Percentiles rank a stretch among this genome's conserved stretches.
Evolutionary conservation across 2,113 vertebrate species (phyloP).

Genomic region (Colossoma macropomum): DNA sequence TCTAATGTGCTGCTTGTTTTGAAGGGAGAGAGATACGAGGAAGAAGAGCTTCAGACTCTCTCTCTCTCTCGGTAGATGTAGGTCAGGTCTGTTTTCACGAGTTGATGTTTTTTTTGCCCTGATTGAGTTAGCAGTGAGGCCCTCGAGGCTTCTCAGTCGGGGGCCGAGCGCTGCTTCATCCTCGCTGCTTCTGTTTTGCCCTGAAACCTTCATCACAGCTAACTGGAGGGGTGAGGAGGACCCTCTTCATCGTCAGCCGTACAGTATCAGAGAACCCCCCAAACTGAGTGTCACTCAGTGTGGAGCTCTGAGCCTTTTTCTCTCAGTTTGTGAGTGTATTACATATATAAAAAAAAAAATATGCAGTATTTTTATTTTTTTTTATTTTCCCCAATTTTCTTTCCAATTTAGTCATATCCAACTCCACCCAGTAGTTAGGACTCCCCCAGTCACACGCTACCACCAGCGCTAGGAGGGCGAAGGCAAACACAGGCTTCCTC

Average conservation of each 20-base stretch:
- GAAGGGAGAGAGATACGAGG: background rate
- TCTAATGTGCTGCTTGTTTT: background rate
- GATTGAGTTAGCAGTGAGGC: background rate
- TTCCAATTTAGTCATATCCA: no score
- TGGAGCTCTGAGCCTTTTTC: background rate
- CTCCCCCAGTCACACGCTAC: no score
- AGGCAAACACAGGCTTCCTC: no score
- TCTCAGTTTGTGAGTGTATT: no score
- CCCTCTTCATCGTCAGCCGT: background rate
- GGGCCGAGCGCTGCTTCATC: background rate
- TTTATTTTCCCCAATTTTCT: no score
- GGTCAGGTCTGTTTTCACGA: constrained; percentile 8
- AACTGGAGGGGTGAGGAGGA: background rate
- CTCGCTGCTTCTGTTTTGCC: background rate
- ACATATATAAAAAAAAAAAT: no score
- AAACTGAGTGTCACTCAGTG: no score
- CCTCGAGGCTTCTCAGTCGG: background rate
- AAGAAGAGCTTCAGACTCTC: background rate
- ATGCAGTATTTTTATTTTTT: no score
- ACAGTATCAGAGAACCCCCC: background rate
- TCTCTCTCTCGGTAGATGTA: background rate
- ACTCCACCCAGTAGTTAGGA: no score
- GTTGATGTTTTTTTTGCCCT: background rate
- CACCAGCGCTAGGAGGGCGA: no score
- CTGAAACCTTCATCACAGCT: background rate